Conservation (phyloP, 2,797 vertebrate genomes). For the Synaphobranchus kaupii region DNA sequence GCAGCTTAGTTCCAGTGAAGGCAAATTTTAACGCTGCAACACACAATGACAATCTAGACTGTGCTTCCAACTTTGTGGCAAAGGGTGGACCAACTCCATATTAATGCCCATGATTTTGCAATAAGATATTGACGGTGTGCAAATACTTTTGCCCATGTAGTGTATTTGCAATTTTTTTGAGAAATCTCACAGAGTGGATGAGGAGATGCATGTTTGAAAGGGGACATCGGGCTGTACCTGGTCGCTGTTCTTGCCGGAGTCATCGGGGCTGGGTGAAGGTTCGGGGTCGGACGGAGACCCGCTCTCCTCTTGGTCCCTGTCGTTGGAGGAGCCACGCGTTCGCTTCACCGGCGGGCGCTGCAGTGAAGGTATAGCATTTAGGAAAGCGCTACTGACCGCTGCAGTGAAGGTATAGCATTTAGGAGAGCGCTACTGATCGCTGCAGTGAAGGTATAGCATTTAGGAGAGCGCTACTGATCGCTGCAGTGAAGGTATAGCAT, state of each 20-base stretch:
- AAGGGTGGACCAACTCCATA: too few relatives aligned
- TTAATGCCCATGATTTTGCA: too few relatives aligned
- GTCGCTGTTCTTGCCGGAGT: slow-evolving; percentile 92
- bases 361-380: background rate
- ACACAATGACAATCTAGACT: too few relatives aligned
- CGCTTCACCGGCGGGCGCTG: slow-evolving; percentile 79
- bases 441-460: slow-evolving; percentile 32
- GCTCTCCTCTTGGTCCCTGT: slow-evolving; percentile 73
- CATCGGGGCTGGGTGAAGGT: slow-evolving; percentile 84
- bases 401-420: background rate
- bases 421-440: slow-evolving; percentile 36
- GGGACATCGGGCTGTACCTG: slow-evolving; percentile 77
- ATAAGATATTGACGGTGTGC: too few relatives aligned
- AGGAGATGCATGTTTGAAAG: too few relatives aligned
- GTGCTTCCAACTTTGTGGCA: too few relatives aligned
- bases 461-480: slow-evolving; percentile 27
- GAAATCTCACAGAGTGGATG: too few relatives aligned
- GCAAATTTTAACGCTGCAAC: too few relatives aligned
- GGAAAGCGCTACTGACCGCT: too few relatives aligned
- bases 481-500: slow-evolving; percentile 34
- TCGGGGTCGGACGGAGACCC: slow-evolving; percentile 87
- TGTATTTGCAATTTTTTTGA: too few relatives aligned
- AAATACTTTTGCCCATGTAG: too few relatives aligned
- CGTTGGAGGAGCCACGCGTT: slow-evolving; percentile 83
- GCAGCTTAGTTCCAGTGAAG: too few relatives aligned